Evolutionary conservation across 2,797 vertebrate species (phyloP).

Genomic region (Psittacula derbiana): DNA sequence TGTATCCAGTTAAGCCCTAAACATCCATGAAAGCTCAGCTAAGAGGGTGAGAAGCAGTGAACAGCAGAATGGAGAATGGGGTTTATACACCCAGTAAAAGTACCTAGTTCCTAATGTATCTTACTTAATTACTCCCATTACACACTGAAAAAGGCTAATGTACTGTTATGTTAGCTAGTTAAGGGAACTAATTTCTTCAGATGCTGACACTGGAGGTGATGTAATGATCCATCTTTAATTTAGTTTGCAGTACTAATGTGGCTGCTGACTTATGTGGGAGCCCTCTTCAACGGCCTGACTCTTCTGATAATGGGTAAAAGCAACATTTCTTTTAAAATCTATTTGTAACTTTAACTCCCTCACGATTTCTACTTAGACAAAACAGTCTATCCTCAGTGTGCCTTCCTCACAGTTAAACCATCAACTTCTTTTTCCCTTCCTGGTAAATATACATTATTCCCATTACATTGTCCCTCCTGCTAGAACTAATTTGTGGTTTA

Average conservation of each 20-base stretch:
- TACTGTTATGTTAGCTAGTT: not conserved
- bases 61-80: not conserved
- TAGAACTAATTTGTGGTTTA: not conserved
- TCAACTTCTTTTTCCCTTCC: not conserved
- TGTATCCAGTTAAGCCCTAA: not conserved
- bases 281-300: constrained; percentile 98
- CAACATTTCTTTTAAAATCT: constrained; percentile 43
- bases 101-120: not conserved
- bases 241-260: constrained; percentile 99
- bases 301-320: constrained; percentile 95
- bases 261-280: constrained; percentile 98
- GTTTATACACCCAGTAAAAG: not conserved
- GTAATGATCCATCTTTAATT: constrained; percentile 52
- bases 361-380: not conserved
- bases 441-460: not conserved
- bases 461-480: not conserved
- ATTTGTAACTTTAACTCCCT: not conserved
- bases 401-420: not conserved
- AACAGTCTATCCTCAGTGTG: not conserved
- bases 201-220: not conserved
- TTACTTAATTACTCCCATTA: not conserved
- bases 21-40: not conserved
- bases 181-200: not conserved
- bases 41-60: not conserved
- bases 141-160: not conserved